Conservation (phyloP, 2,888 invertebrate genomes). For the Philonicus albiceps region DNA sequence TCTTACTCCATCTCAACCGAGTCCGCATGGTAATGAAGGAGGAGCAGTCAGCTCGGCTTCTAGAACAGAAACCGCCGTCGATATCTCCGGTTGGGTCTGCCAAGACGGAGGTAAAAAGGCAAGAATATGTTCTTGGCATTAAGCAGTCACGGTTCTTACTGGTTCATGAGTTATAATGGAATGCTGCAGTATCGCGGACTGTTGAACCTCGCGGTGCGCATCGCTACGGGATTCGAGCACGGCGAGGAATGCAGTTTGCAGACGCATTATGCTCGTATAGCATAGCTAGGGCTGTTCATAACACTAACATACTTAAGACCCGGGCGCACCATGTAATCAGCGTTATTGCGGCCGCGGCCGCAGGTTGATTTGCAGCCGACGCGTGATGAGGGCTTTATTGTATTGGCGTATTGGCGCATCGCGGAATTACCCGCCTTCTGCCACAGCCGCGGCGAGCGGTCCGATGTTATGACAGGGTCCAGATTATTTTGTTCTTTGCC, state of each 20-base stretch:
- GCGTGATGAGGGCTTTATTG: conserved; percentile 40
- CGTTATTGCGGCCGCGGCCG: conserved; percentile 37
- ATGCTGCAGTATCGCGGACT: conserved; percentile 7
- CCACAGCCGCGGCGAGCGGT: background rate
- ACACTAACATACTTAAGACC: conserved; percentile 38
- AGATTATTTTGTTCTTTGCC: conserved; percentile 16
- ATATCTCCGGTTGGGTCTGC: background rate
- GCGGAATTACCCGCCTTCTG: background rate
- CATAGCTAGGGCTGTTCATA: background rate
- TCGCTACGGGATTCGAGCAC: background rate
- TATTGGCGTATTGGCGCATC: background rate
- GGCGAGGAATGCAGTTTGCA: conserved; percentile 15
- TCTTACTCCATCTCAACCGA: background rate
- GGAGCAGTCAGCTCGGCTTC: background rate
- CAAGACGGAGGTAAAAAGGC: background rate
- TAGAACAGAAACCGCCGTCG: background rate
- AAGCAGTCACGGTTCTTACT: background rate
- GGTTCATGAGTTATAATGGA: conserved; percentile 27
- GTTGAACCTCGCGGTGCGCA: conserved; percentile 12
- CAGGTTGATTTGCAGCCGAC: conserved; percentile 42
- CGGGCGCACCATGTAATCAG: conserved; percentile 34
- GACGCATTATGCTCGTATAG: background rate
- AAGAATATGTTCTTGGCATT: background rate
- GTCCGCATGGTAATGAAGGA: background rate
- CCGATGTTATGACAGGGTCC: background rate